phyloP scores from a whole-genome alignment of 2,113 vertebrate genomes.

The Kobus ellipsiprymnus region DNA sequence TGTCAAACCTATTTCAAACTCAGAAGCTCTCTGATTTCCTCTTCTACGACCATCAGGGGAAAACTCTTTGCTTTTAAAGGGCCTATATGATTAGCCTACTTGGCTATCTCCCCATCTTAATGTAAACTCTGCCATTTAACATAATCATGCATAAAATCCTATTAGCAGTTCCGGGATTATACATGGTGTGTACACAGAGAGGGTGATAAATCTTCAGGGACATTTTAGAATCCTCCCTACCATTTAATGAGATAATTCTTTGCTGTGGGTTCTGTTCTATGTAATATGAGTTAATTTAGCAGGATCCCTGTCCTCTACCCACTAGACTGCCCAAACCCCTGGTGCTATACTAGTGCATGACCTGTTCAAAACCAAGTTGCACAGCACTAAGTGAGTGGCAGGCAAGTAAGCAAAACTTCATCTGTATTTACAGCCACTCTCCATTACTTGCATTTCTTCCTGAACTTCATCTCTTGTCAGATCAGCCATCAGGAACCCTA shows the following conservation, averaged over 20 bases:
- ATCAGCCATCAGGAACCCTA: not conserved
- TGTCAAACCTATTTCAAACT: not conserved
- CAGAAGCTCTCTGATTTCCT: not conserved
- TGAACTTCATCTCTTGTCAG: not conserved
- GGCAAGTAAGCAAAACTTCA: not conserved
- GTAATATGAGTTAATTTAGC: not conserved
- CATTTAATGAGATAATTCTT: not conserved
- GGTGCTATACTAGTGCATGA: not conserved
- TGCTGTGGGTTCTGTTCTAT: not conserved
- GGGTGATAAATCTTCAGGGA: not conserved
- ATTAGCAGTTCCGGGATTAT: not conserved
- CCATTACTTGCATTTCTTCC: not conserved
- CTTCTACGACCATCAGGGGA: not conserved
- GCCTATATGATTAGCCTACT: not conserved
- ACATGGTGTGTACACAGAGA: fast-evolving
- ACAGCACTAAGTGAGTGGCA: not conserved
- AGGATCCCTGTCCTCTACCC: not conserved
- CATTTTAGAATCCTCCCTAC: not conserved
- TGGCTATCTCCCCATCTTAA: not conserved
- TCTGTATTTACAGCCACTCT: not conserved
- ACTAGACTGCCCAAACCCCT: not conserved
- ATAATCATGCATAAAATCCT: not conserved
- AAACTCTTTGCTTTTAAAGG: not conserved
- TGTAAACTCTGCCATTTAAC: not conserved
- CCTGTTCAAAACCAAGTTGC: not conserved